These are phyloP conservation scores for Nothocercus nigrocapillus DNA, from an alignment of 2,113 vertebrate species.

Conservation along the genomic window DNA sequence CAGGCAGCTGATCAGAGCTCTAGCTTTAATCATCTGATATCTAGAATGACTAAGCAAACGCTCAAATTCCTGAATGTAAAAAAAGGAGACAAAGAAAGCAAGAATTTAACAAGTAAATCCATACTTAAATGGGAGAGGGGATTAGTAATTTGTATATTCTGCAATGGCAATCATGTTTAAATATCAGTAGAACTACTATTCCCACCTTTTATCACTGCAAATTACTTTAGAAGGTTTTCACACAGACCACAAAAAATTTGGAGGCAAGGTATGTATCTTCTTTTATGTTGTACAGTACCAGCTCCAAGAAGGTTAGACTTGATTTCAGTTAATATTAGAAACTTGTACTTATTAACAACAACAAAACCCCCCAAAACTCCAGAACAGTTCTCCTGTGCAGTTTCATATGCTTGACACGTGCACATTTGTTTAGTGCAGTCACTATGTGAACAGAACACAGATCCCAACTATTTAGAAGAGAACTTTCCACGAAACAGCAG, in stretches of 20 bases:
- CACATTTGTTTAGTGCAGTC: background rate
- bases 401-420: background rate
- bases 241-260: background rate
- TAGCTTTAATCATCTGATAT: background rate
- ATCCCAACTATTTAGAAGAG: background rate
- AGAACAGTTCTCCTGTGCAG: background rate
- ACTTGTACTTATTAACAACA: background rate
- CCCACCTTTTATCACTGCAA: background rate
- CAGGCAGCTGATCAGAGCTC: background rate
- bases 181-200: background rate
- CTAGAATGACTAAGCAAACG: background rate
- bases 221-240: background rate
- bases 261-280: background rate
- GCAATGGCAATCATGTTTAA: background rate
- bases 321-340: background rate
- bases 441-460: background rate
- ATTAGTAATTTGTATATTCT: background rate
- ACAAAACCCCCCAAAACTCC: no score
- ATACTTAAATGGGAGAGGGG: background rate
- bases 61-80: background rate
- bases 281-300: background rate
- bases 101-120: background rate
- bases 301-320: rapidly evolving
- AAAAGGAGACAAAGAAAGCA: background rate
- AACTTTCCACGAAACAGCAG: background rate